phyloP scores from a whole-genome alignment of 2,797 vertebrate species.

The Pterois miles region DNA sequence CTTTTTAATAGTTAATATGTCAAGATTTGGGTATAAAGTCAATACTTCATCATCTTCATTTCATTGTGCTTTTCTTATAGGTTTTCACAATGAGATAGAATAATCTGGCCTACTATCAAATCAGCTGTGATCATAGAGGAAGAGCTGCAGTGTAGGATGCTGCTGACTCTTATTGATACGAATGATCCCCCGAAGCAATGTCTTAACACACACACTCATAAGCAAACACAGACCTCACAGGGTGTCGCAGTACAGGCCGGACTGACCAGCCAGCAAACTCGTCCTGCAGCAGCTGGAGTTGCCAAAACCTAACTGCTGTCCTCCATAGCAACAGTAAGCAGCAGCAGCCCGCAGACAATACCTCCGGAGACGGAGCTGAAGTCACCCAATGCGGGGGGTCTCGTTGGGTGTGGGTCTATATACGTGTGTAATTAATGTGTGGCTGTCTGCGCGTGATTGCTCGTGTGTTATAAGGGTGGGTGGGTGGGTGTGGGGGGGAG shows the following conservation, averaged over 20 bases:
- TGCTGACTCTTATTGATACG: slow-evolving; percentile 9
- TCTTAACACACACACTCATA: slow-evolving; percentile 5
- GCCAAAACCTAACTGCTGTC: slow-evolving; percentile 63
- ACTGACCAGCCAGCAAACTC: slow-evolving; percentile 66
- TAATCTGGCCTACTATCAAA: background rate
- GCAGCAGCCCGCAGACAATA: slow-evolving; percentile 70
- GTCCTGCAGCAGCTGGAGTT: slow-evolving; percentile 73
- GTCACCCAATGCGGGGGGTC: slow-evolving; percentile 73
- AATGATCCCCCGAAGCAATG: slow-evolving; percentile 21
- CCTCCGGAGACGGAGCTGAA: slow-evolving; percentile 62
- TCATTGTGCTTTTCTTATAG: background rate
- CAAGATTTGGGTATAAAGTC: background rate
- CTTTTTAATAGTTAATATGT: background rate
- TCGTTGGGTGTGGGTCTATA: slow-evolving; percentile 16
- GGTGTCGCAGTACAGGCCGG: slow-evolving; percentile 74
- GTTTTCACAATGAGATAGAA: background rate
- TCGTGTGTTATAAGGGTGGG: slow-evolving; percentile 40
- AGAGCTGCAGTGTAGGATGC: slow-evolving; percentile 27
- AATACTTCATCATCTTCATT: background rate
- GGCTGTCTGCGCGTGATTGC: slow-evolving; percentile 29
- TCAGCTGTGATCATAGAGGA: background rate
- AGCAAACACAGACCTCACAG: slow-evolving; percentile 33
- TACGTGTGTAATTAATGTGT: slow-evolving; percentile 16
- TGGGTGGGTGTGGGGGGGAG: slow-evolving; percentile 50
- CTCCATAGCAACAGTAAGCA: slow-evolving; percentile 74